Conservation (phyloP, 2,888 invertebrate species). For the Apantesis nais region DNA sequence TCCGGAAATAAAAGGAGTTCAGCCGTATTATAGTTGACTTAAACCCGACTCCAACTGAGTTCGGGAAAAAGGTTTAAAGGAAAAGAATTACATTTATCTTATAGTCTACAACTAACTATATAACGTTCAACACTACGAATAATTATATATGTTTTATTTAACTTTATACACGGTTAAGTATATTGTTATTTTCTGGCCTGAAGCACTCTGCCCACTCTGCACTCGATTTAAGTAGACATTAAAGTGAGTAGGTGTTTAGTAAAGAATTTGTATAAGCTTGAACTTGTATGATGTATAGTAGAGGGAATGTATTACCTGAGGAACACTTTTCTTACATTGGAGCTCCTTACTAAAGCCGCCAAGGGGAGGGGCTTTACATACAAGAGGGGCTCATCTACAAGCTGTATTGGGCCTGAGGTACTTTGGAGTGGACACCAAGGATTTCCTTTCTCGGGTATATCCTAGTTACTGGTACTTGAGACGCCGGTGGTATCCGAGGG, state of each 20-base stretch:
- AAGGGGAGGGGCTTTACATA: neutral
- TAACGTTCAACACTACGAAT: neutral
- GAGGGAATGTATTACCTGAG: neutral
- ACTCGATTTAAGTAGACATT: neutral
- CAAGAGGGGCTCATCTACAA: no score
- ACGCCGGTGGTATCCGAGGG: no score
- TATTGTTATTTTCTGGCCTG: neutral
- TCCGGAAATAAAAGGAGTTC: no score
- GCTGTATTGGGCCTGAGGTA: no score
- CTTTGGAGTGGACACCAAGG: no score
- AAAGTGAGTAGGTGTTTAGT: neutral
- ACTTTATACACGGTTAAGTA: neutral
- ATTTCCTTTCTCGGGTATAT: no score
- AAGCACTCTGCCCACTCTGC: neutral
- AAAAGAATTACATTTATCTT: no score
- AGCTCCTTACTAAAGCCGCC: neutral
- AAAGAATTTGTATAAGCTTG: neutral
- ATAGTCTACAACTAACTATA: neutral
- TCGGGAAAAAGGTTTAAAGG: no score
- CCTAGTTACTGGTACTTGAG: no score
- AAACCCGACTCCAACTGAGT: no score
- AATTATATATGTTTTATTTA: neutral
- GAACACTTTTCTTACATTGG: neutral
- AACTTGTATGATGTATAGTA: no score
- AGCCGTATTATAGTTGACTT: no score